Evolutionary conservation across 2,797 vertebrate genomes (phyloP).

Genomic region (Gymnocypris eckloni): DNA sequence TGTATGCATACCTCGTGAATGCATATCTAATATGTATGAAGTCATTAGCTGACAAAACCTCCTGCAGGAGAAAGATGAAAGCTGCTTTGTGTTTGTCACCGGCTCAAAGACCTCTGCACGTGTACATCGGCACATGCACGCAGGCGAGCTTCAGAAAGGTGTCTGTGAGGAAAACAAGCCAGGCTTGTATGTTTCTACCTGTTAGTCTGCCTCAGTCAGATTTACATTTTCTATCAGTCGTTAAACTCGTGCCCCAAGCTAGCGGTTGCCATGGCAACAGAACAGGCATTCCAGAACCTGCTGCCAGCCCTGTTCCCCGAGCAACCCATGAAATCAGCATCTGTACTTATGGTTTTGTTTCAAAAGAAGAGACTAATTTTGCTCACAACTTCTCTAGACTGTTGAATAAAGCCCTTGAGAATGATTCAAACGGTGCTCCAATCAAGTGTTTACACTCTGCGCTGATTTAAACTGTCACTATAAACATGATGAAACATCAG

Average conservation of each 20-base stretch:
- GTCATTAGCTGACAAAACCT: constrained; percentile 35
- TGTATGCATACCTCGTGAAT: neutral
- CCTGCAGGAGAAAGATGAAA: constrained; percentile 31
- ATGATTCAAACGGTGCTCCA: constrained; percentile 21
- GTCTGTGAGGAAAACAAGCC: constrained; percentile 14
- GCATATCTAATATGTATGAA: constrained; percentile 44
- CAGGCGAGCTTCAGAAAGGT: neutral
- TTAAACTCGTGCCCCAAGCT: constrained; percentile 66
- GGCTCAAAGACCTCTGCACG: neutral
- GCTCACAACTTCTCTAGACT: constrained; percentile 19
- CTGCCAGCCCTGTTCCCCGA: constrained; percentile 44
- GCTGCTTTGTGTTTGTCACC: neutral
- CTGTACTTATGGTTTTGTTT: constrained; percentile 37
- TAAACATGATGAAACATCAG: constrained; percentile 37
- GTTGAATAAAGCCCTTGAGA: constrained; percentile 19
- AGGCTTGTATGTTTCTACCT: neutral
- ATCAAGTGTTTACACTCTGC: constrained; percentile 34
- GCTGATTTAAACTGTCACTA: constrained; percentile 20
- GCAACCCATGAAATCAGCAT: constrained; percentile 49
- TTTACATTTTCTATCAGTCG: constrained; percentile 43
- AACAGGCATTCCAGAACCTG: constrained; percentile 64
- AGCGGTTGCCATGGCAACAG: constrained; percentile 80
- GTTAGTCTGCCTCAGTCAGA: constrained; percentile 12
- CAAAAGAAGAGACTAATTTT: constrained; percentile 14
- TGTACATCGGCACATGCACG: constrained; percentile 7